phyloP scores from a whole-genome alignment of 1,140 invertebrate genomes.

The Halyomorpha halys region DNA sequence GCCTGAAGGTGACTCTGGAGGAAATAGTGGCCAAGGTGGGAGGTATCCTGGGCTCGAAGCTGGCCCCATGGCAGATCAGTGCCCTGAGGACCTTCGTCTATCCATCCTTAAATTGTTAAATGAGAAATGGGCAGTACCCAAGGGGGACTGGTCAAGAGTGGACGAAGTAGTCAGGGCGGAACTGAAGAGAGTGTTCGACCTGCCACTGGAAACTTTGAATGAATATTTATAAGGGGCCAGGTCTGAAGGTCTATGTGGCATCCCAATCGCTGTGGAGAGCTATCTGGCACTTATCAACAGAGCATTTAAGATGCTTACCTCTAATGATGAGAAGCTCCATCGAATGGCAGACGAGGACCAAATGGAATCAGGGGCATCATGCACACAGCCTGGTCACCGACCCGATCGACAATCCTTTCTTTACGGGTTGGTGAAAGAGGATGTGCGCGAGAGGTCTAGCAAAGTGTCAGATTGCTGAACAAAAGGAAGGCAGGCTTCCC shows the following conservation, averaged over 20 bases:
- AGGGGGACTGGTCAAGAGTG: neutral
- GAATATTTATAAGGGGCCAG: constrained; percentile 3
- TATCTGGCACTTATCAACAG: neutral
- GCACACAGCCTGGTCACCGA: neutral
- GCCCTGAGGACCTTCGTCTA: constrained; percentile 34
- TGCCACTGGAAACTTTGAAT: too few species aligned
- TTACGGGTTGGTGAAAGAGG: neutral
- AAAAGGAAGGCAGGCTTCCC: neutral
- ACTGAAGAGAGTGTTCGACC: neutral
- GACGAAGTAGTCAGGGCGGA: constrained; percentile 4
- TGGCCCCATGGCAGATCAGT: constrained; percentile 38
- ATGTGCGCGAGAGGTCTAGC: neutral
- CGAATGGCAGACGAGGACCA: too few species aligned
- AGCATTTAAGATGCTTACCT: neutral
- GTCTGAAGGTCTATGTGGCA: neutral
- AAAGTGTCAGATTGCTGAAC: neutral
- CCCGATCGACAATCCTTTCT: neutral
- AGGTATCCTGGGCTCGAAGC: constrained; percentile 29
- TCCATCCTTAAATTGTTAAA: constrained; percentile 33
- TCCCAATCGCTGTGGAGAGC: too few species aligned
- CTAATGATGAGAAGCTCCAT: neutral
- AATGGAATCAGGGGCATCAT: neutral
- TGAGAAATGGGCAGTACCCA: constrained; percentile 29
- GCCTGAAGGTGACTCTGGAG: constrained; percentile 27
- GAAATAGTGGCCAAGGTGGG: neutral